phyloP scores from a whole-genome alignment of 1,140 invertebrate species.

The Diorhabda sublineata region DNA sequence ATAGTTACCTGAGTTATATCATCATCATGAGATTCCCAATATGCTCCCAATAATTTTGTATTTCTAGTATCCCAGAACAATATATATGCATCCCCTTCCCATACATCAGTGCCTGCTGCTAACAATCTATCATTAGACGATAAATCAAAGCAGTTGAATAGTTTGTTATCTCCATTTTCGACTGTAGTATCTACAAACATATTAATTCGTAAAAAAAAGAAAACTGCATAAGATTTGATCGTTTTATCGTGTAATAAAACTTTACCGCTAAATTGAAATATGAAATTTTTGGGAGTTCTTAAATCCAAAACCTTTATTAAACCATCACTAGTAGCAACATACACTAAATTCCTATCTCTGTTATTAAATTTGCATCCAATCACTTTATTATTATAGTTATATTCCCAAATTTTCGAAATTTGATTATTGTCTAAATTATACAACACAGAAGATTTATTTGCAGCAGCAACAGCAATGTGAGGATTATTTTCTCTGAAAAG shows the following conservation, averaged over 20 bases:
- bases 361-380: slow-evolving; percentile 60
- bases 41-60: slow-evolving; percentile 69
- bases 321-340: slow-evolving; percentile 57
- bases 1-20: slow-evolving; percentile 69
- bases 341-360: slow-evolving; percentile 58
- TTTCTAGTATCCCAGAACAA: slow-evolving; percentile 79
- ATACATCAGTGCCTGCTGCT: slow-evolving; percentile 71
- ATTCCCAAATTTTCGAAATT: slow-evolving; percentile 41
- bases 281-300: slow-evolving; percentile 54
- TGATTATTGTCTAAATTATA: slow-evolving; percentile 32
- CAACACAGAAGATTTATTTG: slow-evolving; percentile 31
- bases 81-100: slow-evolving; percentile 67
- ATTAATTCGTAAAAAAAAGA: background rate
- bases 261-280: slow-evolving; percentile 26
- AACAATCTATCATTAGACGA: slow-evolving; percentile 67
- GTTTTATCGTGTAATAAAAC: background rate
- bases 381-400: slow-evolving; percentile 50
- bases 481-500: slow-evolving; percentile 30
- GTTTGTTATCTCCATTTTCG: slow-evolving; percentile 48
- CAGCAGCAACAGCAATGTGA: slow-evolving; percentile 30
- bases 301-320: slow-evolving; percentile 62
- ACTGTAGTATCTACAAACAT: slow-evolving; percentile 35
- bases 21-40: slow-evolving; percentile 81
- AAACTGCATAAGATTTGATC: background rate
- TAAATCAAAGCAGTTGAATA: slow-evolving; percentile 71